A percentile compares a stretch with the other conserved stretches of the same genome.
Conservation (phyloP, 2,888 invertebrate species). For the Caenorhabditis sulstoni region DNA sequence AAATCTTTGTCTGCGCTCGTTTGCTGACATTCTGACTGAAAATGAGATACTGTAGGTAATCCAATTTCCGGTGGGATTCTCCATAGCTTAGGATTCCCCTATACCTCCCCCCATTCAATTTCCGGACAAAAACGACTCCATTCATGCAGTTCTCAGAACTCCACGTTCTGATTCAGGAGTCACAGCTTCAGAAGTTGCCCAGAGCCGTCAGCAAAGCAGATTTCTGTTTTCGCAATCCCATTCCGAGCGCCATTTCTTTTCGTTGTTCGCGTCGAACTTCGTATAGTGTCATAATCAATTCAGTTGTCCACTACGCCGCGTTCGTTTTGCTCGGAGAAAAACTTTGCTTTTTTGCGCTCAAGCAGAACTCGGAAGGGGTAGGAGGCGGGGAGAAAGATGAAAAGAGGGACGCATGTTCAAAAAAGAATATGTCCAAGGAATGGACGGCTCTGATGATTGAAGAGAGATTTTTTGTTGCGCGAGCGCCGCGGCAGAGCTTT, state of each 20-base stretch:
- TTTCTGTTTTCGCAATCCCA: slow-evolving; percentile 28
- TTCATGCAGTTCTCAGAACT: no score
- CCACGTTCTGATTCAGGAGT: background rate
- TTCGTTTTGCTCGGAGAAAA: slow-evolving; percentile 35
- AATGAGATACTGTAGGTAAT: slow-evolving; percentile 30
- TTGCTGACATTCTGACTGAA: background rate
- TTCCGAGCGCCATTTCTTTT: background rate
- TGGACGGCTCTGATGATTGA: slow-evolving; percentile 54
- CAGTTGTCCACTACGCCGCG: slow-evolving; percentile 55
- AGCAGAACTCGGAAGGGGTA: slow-evolving; percentile 31
- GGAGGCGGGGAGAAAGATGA: slow-evolving; percentile 6
- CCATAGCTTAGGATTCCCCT: background rate
- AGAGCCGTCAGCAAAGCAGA: background rate
- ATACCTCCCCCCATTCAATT: slow-evolving; percentile 3
- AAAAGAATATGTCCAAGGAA: slow-evolving; percentile 42
- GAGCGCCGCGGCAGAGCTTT: background rate
- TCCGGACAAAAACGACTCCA: slow-evolving; percentile 9
- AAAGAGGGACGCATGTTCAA: slow-evolving; percentile 41
- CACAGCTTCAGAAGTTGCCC: background rate
- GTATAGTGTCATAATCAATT: slow-evolving; percentile 59
- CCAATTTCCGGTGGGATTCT: slow-evolving; percentile 44
- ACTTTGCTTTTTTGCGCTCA: slow-evolving; percentile 40
- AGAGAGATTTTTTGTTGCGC: slow-evolving; percentile 19
- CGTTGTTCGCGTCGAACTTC: slow-evolving; percentile 53
- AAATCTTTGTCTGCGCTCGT: slow-evolving; percentile 1